These are phyloP conservation scores for Schizothorax lantsangensis DNA, from an alignment of 2,797 vertebrate species.

Conservation along the genomic window DNA sequence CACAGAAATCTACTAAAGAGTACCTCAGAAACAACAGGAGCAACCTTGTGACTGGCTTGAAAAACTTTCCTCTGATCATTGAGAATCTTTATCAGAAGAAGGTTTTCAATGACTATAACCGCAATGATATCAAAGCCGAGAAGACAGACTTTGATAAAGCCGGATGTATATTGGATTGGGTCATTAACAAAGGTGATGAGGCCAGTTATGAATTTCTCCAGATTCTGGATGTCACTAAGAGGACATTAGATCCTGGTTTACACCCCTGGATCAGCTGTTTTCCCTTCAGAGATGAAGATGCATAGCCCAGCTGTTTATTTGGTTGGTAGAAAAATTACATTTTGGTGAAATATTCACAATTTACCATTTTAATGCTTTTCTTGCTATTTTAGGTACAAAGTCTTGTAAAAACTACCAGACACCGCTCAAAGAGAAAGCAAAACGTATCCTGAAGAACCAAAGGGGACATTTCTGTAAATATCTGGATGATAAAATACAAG, in stretches of 20 bases:
- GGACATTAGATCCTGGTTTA: slow-evolving; percentile 12
- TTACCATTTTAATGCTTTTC: not conserved
- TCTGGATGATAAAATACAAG: not conserved
- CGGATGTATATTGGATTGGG: slow-evolving; percentile 25
- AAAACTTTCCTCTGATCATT: slow-evolving; percentile 27
- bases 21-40: not conserved
- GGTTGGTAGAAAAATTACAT: not conserved
- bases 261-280: slow-evolving; percentile 23
- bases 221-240: slow-evolving; percentile 34
- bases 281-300: not conserved
- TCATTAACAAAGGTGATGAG: not conserved
- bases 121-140: slow-evolving; percentile 5
- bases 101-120: slow-evolving; percentile 2
- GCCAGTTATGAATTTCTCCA: slow-evolving; percentile 42
- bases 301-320: not conserved
- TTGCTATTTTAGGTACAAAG: slow-evolving; percentile 26
- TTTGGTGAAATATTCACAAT: not conserved
- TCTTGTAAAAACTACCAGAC: slow-evolving; percentile 26
- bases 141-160: slow-evolving; percentile 29
- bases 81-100: slow-evolving; percentile 38
- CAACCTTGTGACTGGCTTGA: not conserved
- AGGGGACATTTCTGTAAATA: not conserved
- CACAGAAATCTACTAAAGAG: not conserved
- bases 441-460: not conserved
- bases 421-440: slow-evolving; percentile 2